Conservation (phyloP, 2,888 invertebrate genomes). For the Oxycera nigricornis region DNA sequence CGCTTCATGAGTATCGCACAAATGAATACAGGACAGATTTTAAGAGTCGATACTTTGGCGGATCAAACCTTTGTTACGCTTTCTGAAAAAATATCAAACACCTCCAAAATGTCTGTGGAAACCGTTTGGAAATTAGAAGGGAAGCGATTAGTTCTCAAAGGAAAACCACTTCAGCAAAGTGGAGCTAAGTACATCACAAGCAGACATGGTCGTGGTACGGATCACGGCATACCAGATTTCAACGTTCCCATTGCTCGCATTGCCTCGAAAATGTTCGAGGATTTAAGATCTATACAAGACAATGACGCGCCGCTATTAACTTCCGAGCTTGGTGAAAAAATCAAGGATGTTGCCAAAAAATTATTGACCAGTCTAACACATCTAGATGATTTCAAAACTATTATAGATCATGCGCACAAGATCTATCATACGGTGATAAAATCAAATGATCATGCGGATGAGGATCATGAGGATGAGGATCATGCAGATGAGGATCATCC, state of each 20-base stretch:
- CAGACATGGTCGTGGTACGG: constrained; percentile 52
- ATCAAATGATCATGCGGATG: not conserved
- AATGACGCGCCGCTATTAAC: not conserved
- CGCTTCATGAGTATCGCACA: constrained; percentile 53
- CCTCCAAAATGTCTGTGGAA: constrained; percentile 51
- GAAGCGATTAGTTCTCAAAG: constrained; percentile 50
- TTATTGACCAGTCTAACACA: constrained; percentile 10
- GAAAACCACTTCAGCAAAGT: constrained; percentile 47
- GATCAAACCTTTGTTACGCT: constrained; percentile 55
- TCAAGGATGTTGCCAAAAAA: constrained; percentile 13
- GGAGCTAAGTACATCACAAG: constrained; percentile 48
- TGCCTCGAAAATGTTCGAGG: not conserved
- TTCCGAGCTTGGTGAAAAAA: constrained; percentile 18
- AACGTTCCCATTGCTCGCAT: not conserved
- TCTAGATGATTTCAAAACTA: constrained; percentile 18
- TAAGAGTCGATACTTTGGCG: constrained; percentile 56
- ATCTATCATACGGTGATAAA: not conserved
- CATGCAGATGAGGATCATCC: not conserved
- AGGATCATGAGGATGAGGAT: not conserved
- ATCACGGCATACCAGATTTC: constrained; percentile 49
- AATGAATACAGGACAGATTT: constrained; percentile 63
- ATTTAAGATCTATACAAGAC: not conserved
- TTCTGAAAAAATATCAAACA: constrained; percentile 47
- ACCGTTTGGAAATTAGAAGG: constrained; percentile 54
- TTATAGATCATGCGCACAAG: constrained; percentile 3